Base-by-base conservation (phyloP, 2,113 vertebrate genomes). In the Struthio camelus region DNA sequence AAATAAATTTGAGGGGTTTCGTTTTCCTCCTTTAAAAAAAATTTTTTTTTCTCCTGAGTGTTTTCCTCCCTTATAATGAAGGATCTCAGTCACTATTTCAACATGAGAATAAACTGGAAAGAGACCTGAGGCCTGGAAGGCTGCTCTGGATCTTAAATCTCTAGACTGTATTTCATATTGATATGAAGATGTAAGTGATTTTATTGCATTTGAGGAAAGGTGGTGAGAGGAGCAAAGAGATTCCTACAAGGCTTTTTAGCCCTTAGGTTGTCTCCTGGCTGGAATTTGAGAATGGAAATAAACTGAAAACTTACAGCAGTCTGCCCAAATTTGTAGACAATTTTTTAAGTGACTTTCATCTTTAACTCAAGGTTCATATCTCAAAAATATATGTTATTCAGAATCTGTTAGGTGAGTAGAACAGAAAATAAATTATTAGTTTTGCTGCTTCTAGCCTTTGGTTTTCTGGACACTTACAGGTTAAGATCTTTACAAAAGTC, bases 71-170 rank as follows among this genome's bases (percentile, higher is more conserved):
- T 4, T 16, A 20, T 9, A 28, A 3, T 54, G 79, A 13, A n/a
- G 38, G n/a, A 14, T 28, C 13, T 1, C 14, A 2, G 6, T 32
- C 7, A 3, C 15, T 42, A 0, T 44, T 73, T 65, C 10, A 53
- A 4, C 2, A 5, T 8, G 19, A 53, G 19, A 51, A 38, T 59
- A 50, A 71, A 36, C 19, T 23, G 67, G 32, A 48, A n/a, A 48
- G 53, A 2, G 1, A 12, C 14, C 0, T 0, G 4, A 14, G 27
- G 50, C 11, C 54, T 76, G 0, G 59, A 38, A 76, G 59, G 4
- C 7, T 67, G 14, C 2, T 84, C 11, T 24, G 2, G 10, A 2
- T 61, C 14, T 72, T 56, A 50, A 44, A 30, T 65, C 2, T 61
- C 28, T 8, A 19, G 30, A 42, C 16, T 2, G 2, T 10, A 1